Base-by-base conservation (phyloP, 2,113 vertebrate species). In the Notothenia coriiceps region DNA sequence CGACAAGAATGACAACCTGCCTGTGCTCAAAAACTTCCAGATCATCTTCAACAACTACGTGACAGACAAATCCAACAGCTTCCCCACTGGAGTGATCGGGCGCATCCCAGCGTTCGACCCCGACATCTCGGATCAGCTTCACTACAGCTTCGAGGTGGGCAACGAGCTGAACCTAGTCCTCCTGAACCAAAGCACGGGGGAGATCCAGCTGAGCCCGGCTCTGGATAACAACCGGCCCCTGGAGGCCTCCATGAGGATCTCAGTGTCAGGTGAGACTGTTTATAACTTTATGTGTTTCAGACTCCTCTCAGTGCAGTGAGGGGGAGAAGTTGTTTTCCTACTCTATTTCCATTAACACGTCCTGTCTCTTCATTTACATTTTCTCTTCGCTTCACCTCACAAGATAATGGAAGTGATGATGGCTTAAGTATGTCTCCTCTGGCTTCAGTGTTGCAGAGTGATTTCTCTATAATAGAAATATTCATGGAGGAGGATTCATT, bases 21-120 rank as follows among this genome's bases (percentile, higher is more conserved):
- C 98, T 0, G 86, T 96, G 3, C 95, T 99, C 11, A 96, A 96
- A 79, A 98, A 99, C 94, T 99, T 99, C 1, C 96, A 98, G 93
- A 98, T 99, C 72, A 96, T 99, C 82, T 99, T 99, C 92, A 99
- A 99, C 91, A 98, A 99, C 86, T 99, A 99, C 0, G 96, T 99
- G 70, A 98, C 97, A 2, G 97, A 97, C 82, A 96, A 94, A 47
- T 97, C 97, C 0, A 97, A 94, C 86, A 98, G 97, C 85, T 99
- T 99, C 80, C 98, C 98, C 0, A 94, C 94, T 0, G 98, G 97
- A 0, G 90, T 97, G 65, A 99, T 99, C 0, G 98, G 98, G 20
- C 95, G 94, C 3, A 96, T 99, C 86, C 98, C 98, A 0, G 98
- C 98, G 6, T 91, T 93, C 0, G 98, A 99, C 87, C 98, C 98